Conservation (phyloP, 1,140 invertebrate species). For the Drosophila albomicans region DNA sequence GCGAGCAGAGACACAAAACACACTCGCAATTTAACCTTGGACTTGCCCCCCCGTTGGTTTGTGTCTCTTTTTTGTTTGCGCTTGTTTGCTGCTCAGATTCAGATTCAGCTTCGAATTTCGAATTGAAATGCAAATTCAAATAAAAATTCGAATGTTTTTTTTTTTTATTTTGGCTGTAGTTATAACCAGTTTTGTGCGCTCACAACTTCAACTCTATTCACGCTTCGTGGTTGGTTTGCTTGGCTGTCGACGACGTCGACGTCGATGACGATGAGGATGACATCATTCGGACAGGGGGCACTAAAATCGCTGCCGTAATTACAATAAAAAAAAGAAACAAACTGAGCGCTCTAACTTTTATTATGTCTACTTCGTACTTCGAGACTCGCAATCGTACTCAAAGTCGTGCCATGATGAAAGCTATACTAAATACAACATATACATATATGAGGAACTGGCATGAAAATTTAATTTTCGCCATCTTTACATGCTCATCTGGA, state of each 20-base stretch:
- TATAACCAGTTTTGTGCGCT: slow-evolving; percentile 63
- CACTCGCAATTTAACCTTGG: slow-evolving; percentile 65
- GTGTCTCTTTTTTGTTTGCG: slow-evolving; percentile 52
- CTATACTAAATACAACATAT: no score
- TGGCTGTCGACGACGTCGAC: slow-evolving; percentile 16
- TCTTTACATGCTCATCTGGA: slow-evolving; percentile 23
- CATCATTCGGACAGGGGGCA: slow-evolving; percentile 59
- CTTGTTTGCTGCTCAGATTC: slow-evolving; percentile 35
- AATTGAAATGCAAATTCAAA: slow-evolving; percentile 34
- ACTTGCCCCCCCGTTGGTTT: slow-evolving; percentile 61
- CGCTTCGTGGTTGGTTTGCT: slow-evolving; percentile 25
- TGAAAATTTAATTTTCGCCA: slow-evolving; percentile 57
- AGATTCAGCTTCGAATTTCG: slow-evolving; percentile 16
- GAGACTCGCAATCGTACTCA: slow-evolving; percentile 21
- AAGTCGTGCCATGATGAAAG: no score
- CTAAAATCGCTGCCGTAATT: slow-evolving; percentile 74
- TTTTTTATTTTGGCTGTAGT: slow-evolving; percentile 21
- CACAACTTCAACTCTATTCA: slow-evolving; percentile 58
- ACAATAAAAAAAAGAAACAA: slow-evolving; percentile 57
- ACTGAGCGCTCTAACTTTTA: slow-evolving; percentile 60
- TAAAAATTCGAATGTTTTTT: slow-evolving; percentile 45
- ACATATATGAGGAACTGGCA: slow-evolving; percentile 42
- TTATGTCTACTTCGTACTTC: slow-evolving; percentile 29
- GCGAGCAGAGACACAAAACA: slow-evolving; percentile 3
- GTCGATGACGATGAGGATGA: slow-evolving; percentile 57